phyloP scores from a whole-genome alignment of 2,113 vertebrate genomes.

The Haplochromis burtoni region DNA sequence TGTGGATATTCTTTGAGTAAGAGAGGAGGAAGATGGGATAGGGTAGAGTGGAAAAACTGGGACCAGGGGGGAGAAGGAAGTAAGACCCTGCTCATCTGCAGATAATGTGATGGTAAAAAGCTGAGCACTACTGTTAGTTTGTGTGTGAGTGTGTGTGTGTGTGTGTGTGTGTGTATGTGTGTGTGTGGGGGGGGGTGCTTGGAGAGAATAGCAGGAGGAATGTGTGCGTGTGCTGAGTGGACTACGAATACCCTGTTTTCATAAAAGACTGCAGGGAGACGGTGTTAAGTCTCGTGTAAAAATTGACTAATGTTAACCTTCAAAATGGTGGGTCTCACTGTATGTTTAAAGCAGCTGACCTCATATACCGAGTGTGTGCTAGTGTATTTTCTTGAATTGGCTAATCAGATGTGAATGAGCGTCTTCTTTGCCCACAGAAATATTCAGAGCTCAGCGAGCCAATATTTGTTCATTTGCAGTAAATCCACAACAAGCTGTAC shows the following conservation, averaged over 20 bases:
- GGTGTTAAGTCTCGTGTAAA: conserved; percentile 15
- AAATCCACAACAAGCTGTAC: not conserved
- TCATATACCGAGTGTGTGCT: not conserved
- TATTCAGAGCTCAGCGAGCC: not conserved
- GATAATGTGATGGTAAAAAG: not conserved
- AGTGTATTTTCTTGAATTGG: not conserved
- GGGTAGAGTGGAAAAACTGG: not conserved
- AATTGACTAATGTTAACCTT: conserved; percentile 23
- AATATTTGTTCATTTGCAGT: not conserved
- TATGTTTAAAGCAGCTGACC: not conserved
- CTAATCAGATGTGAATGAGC: not conserved
- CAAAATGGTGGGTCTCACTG: not conserved
- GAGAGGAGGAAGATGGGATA: not conserved
- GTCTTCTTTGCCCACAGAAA: not conserved
- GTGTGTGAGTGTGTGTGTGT: not conserved
- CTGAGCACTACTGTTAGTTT: not conserved
- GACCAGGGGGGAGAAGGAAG: not conserved
- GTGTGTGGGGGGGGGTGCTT: not conserved
- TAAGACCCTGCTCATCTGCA: not conserved
- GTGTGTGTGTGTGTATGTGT: not conserved
- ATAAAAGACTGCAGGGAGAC: conserved; percentile 7
- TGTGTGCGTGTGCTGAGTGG: not conserved
- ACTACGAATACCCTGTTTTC: conserved; percentile 28
- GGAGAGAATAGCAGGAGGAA: not conserved
- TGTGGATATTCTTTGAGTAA: not conserved